Conservation (phyloP, 2,797 vertebrate species). For the Gadopsis bispinosus region DNA sequence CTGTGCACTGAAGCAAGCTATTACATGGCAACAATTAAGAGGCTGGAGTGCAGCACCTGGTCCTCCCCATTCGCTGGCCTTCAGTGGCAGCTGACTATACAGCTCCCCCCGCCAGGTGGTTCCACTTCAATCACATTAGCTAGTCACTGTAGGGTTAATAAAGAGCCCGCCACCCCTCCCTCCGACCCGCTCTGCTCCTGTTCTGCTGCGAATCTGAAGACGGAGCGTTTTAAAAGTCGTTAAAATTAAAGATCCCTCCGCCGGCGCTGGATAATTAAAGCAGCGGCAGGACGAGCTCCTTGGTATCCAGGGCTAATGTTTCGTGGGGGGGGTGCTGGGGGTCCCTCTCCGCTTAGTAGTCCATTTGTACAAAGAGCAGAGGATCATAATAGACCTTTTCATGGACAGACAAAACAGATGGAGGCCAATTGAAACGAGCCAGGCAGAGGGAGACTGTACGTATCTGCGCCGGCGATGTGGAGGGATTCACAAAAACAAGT, state of each 20-base stretch:
- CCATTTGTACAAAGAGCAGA: slow-evolving; percentile 77
- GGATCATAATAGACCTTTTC: slow-evolving; percentile 82
- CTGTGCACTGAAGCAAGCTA: slow-evolving; percentile 86
- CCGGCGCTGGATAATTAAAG: slow-evolving; percentile 70
- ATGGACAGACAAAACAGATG: slow-evolving; percentile 77
- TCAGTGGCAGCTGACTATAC: slow-evolving; percentile 87
- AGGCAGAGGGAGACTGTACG: slow-evolving; percentile 65
- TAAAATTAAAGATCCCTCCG: slow-evolving; percentile 82
- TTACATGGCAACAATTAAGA: slow-evolving; percentile 88
- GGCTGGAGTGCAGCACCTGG: slow-evolving; percentile 87
- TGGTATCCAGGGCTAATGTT: slow-evolving; percentile 73
- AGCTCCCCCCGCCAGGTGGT: slow-evolving; percentile 89
- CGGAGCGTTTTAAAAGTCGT: slow-evolving; percentile 86
- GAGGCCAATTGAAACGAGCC: slow-evolving; percentile 75
- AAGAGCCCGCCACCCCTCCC: slow-evolving; percentile 78
- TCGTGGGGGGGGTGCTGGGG: slow-evolving; percentile 31
- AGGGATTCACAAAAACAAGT: slow-evolving; percentile 73
- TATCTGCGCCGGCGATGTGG: slow-evolving; percentile 70
- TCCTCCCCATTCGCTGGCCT: slow-evolving; percentile 79
- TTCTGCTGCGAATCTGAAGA: slow-evolving; percentile 84
- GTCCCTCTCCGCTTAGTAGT: slow-evolving; percentile 67
- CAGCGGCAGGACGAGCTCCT: slow-evolving; percentile 65
- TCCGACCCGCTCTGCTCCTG: slow-evolving; percentile 67
- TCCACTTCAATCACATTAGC: slow-evolving; percentile 90
- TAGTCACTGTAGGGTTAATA: slow-evolving; percentile 91